phyloP scores from a whole-genome alignment of 1,140 invertebrate genomes.

The Drosophila arawakana region DNA sequence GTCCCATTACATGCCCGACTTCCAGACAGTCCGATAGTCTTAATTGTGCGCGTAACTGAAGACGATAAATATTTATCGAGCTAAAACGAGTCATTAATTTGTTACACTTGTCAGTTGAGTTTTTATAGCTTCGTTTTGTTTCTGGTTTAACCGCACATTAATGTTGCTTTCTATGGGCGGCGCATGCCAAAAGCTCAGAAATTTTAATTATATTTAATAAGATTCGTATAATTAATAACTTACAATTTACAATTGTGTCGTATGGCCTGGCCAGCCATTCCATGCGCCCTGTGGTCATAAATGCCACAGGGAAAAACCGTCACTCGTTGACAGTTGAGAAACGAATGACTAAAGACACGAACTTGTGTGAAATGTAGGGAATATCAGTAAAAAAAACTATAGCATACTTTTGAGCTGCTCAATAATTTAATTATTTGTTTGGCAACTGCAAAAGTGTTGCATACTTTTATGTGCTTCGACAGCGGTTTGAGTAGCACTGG shows the following conservation, averaged over 20 bases:
- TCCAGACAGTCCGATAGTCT: conserved; percentile 16
- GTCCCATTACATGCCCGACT: conserved; percentile 38
- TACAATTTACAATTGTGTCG: no score
- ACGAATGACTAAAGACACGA: conserved; percentile 66
- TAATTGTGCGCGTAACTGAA: conserved; percentile 48
- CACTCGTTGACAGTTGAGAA: neutral
- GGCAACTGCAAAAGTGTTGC: conserved; percentile 4
- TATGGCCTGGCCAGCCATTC: neutral
- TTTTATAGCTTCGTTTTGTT: conserved; percentile 30
- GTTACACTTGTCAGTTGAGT: conserved; percentile 56
- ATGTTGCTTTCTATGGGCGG: conserved; percentile 51
- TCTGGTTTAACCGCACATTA: conserved; percentile 25
- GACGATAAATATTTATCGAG: conserved; percentile 70
- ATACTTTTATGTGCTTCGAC: conserved; percentile 16
- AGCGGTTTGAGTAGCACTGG: conserved; percentile 4
- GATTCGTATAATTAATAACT: conserved; percentile 7
- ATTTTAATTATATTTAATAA: conserved; percentile 46
- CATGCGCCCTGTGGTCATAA: conserved; percentile 1
- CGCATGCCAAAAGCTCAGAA: conserved; percentile 28
- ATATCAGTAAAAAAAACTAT: neutral
- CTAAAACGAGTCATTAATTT: conserved; percentile 51
- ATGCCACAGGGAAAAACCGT: conserved; percentile 2
- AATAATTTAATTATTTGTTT: neutral
- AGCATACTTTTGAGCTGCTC: conserved; percentile 33
- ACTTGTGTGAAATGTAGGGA: conserved; percentile 24